phyloP scores from a whole-genome alignment of 2,113 vertebrate species.

The Carassius gibelio region DNA sequence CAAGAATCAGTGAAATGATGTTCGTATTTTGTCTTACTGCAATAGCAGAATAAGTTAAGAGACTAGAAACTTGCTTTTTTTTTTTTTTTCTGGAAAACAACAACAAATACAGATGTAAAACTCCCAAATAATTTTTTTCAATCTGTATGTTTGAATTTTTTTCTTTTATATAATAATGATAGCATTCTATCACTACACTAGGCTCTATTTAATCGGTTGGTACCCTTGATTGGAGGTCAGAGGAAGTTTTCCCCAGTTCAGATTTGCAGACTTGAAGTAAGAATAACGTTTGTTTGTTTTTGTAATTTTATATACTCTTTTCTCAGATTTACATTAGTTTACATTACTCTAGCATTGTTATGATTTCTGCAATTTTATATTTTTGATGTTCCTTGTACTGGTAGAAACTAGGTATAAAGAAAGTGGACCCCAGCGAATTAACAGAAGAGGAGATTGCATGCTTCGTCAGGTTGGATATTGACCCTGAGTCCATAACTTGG shows the following conservation, averaged over 20 bases:
- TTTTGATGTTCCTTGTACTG: constrained; percentile 20
- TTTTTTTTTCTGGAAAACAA: too few relatives aligned
- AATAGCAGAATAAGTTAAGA: too few relatives aligned
- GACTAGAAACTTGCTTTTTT: too few relatives aligned
- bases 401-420: constrained; percentile 91
- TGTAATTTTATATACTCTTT: not conserved
- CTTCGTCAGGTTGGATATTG: constrained; percentile 92
- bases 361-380: not conserved
- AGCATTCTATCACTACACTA: constrained; percentile 42
- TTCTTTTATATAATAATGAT: not conserved
- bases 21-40: too few relatives aligned
- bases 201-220: constrained; percentile 92
- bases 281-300: not conserved
- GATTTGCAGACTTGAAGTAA: constrained; percentile 86
- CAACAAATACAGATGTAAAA: too few relatives aligned
- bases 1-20: too few relatives aligned
- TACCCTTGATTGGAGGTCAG: constrained; percentile 81
- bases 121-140: too few relatives aligned
- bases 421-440: constrained; percentile 85
- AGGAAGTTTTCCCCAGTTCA: constrained; percentile 90
- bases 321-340: not conserved
- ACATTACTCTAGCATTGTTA: not conserved
- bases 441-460: constrained; percentile 87
- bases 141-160: too few relatives aligned
- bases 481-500: constrained; percentile 91